Evolutionary conservation across 2,888 invertebrate genomes (phyloP).

Genomic region (Luperina testacea): DNA sequence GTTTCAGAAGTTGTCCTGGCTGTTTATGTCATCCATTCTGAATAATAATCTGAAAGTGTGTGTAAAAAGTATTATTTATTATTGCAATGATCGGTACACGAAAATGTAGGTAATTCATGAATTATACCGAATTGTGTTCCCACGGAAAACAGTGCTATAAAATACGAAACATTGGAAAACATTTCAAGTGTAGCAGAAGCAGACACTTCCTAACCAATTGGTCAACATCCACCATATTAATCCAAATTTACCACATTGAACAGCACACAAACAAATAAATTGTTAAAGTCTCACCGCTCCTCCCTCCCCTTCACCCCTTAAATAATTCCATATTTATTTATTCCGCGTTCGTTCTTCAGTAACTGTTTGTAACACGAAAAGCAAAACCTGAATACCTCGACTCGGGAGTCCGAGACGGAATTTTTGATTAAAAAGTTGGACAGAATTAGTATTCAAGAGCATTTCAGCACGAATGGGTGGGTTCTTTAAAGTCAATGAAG

Average conservation of each 20-base stretch:
- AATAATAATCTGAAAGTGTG: no score
- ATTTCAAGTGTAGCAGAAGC: no score
- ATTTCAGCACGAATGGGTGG: not conserved
- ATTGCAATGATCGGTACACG: no score
- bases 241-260: constrained; percentile 5
- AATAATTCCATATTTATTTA: constrained; percentile 35
- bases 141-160: not conserved
- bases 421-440: not conserved
- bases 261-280: constrained; percentile 12
- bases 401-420: not conserved
- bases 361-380: constrained; percentile 49
- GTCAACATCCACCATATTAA: not conserved
- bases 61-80: no score
- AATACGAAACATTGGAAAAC: not conserved
- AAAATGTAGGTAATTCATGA: no score
- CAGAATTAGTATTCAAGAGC: constrained; percentile 23
- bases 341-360: constrained; percentile 39
- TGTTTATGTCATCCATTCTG: no score
- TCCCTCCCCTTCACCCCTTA: not conserved
- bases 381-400: constrained; percentile 16
- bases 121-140: no score
- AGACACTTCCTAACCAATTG: not conserved
- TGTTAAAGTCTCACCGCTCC: not conserved
- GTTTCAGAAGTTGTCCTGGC: no score
- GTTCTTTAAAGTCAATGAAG: not conserved